Percentiles rank a stretch among this genome's conserved stretches.
Conservation (phyloP, 2,888 invertebrate species). For the Erebia epiphron region DNA sequence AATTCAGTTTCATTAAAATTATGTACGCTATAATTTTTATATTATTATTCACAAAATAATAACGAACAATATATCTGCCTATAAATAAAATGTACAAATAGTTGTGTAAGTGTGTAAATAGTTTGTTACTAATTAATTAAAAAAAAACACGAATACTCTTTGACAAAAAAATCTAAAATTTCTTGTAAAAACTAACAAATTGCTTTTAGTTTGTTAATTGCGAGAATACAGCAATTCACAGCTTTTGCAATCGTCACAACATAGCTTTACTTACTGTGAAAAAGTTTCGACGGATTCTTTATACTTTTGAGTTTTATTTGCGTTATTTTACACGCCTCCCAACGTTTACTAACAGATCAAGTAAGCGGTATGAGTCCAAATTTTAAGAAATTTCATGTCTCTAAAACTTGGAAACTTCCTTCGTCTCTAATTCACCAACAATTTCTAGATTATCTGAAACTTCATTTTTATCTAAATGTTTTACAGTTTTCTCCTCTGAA, state of each 20-base stretch:
- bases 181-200: too few species aligned
- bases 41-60: not conserved
- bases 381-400: not conserved
- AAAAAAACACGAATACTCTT: too few species aligned
- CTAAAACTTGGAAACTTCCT: conserved; percentile 16
- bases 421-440: not conserved
- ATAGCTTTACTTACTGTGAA: too few species aligned
- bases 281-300: not conserved
- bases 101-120: too few species aligned
- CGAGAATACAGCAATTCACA: not conserved
- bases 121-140: not conserved
- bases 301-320: not conserved
- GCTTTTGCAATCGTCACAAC: not conserved
- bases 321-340: not conserved
- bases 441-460: not conserved
- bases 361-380: not conserved
- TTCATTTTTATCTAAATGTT: not conserved
- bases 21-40: not conserved
- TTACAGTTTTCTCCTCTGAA: not conserved
- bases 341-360: conserved; percentile 6
- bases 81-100: not conserved
- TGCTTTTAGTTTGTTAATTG: too few species aligned
- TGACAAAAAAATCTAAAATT: too few species aligned
- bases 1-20: conserved; percentile 16
- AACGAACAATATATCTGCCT: not conserved